Evolutionary conservation across 2,797 vertebrate genomes (phyloP).

Genomic region (Jordanella pulchra): DNA sequence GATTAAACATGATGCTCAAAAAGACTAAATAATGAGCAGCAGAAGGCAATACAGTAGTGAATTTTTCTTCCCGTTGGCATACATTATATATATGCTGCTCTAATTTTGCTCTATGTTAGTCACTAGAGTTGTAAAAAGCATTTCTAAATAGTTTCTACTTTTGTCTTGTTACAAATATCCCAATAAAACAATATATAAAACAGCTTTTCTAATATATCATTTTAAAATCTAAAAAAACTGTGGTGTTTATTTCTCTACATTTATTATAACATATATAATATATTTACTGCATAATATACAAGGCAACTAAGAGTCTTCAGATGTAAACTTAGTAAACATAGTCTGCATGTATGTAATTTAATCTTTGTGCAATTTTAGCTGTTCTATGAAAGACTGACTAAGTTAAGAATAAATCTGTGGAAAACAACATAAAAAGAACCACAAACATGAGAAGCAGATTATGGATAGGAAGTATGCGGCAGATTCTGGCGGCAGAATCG

Average conservation of each 20-base stretch:
- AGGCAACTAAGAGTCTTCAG: not conserved
- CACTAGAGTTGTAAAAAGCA: not conserved
- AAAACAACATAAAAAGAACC: not conserved
- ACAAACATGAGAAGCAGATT: not conserved
- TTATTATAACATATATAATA: not conserved
- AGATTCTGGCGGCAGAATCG: not conserved
- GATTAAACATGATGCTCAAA: constrained; percentile 27
- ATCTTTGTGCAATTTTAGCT: not conserved
- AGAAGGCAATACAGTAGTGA: not conserved
- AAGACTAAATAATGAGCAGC: constrained; percentile 27
- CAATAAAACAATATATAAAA: too few species aligned
- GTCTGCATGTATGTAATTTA: not conserved
- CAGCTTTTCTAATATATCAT: not conserved
- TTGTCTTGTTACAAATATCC: not conserved
- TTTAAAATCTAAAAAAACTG: not conserved
- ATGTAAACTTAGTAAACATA: not conserved
- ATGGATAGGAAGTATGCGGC: not conserved
- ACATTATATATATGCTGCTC: constrained; percentile 20
- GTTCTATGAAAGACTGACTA: not conserved
- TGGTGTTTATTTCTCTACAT: not conserved
- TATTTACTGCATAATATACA: not conserved
- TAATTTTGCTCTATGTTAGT: not conserved
- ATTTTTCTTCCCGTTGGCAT: constrained; percentile 7
- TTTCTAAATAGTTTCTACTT: not conserved
- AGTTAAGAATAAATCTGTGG: not conserved